Evolutionary conservation across 2,797 vertebrate genomes (phyloP), one percentile per base, ranked within the genome.

Genomic region (Silurus aristotelis): DNA sequence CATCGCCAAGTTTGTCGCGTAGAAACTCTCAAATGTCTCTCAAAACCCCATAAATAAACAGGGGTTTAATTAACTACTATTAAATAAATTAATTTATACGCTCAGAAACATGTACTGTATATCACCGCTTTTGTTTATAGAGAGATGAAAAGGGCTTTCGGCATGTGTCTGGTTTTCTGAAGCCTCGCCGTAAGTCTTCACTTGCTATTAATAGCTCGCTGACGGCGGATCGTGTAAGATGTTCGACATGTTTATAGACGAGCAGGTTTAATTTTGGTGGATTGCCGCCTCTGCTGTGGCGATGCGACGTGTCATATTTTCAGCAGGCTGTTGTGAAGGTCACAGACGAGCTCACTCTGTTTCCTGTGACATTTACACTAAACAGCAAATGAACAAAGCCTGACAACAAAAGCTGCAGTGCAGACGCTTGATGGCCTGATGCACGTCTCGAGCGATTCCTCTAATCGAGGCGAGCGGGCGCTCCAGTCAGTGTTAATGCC

Each of bases 291-390:
- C 20, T 48, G 20, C 15, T 64, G 78, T 66, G 27, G 13, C 48
- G 63, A 38, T 46, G 22, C n/a, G 48, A 52, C 48, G 58, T 8
- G 31, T 79, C 38, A n/a, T 46, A 15, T 63, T 22, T 79, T 61
- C 9, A 43, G 63, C 63, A 81, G 61, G 25, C 79, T 55, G 43
- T 27, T 12, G 60, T 81, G 63, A 81, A 81, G 79, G 79, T 81
- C 43, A 80, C 46, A 27, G 46, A 13, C 63, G 12, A 19, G 63
- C 46, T 55, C 25, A 12, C n/a, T 80, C 27, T 67, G 61, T 52
- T 67, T 80, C 79, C 79, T 80, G 43, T 80, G 79, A 80, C 79
- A 80, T 80, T 80, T 80, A 55, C n/a, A 80, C 63, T 27, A 80
- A 80, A 80, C 38, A 80, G 61, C 78, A 66, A 80, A 66, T 1